A percentile compares a stretch with the other conserved stretches of the same genome.
phyloP scores from a whole-genome alignment of 2,797 vertebrate species.

The Liparis tanakae region DNA sequence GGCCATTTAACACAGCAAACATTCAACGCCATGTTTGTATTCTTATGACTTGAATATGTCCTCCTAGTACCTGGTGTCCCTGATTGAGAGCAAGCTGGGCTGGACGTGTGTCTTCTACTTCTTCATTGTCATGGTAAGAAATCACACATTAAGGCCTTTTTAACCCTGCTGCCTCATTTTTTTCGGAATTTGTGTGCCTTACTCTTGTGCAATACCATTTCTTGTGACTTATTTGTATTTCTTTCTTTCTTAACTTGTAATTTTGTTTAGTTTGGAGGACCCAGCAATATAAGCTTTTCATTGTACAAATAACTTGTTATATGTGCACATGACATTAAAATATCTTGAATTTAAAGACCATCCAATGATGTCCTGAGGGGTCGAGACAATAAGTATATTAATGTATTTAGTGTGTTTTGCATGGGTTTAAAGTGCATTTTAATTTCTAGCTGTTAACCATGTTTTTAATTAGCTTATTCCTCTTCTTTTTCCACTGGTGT shows the following conservation, averaged over 20 bases:
- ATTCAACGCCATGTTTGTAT: too few species aligned
- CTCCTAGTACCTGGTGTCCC: conserved; percentile 88
- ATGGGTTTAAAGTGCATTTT: neutral
- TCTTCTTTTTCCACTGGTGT: neutral
- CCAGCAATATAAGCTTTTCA: too few species aligned
- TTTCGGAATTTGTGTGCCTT: too few species aligned
- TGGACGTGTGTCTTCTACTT: conserved; percentile 98
- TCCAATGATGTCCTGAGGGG: neutral
- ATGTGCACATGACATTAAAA: too few species aligned
- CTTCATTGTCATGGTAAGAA: conserved; percentile 94
- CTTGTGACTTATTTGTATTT: too few species aligned
- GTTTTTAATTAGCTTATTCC: neutral
- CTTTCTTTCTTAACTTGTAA: too few species aligned
- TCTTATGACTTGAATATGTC: neutral
- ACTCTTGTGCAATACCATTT: too few species aligned
- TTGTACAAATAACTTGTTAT: too few species aligned
- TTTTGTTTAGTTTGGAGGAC: too few species aligned
- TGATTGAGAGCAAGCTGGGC: conserved; percentile 90
- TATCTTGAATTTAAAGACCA: too few species aligned
- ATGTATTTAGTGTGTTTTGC: neutral
- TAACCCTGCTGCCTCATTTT: neutral
- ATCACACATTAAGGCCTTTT: neutral
- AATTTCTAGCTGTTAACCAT: neutral
- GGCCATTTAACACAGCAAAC: too few species aligned
- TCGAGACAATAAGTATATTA: neutral